A percentile compares a stretch with the other conserved stretches of the same genome.
These are phyloP conservation scores for Ptilorrhoa leucosticta DNA, from an alignment of 2,113 vertebrate species.

Conservation along the genomic window DNA sequence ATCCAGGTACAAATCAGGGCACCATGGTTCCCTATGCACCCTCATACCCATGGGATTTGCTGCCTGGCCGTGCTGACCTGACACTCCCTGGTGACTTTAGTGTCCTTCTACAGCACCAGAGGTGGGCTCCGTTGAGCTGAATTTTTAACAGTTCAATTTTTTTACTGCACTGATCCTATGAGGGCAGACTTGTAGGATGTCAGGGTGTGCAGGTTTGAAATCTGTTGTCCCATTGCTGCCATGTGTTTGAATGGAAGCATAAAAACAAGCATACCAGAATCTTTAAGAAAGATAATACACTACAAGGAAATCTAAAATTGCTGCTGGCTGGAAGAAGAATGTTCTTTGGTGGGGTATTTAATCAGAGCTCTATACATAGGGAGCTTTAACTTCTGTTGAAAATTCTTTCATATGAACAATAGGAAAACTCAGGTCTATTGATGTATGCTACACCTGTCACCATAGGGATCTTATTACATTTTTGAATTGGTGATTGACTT, in stretches of 20 bases:
- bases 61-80: neutral
- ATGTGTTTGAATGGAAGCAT: neutral
- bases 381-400: neutral
- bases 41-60: neutral
- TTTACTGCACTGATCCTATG: neutral
- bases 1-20: neutral
- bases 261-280: neutral
- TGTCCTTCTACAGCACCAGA: neutral
- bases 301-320: neutral
- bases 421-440: neutral
- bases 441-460: neutral
- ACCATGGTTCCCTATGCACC: neutral
- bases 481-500: neutral
- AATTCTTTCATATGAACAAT: neutral
- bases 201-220: neutral
- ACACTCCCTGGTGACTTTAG: neutral
- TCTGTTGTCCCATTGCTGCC: neutral
- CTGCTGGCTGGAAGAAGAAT: neutral
- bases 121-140: neutral
- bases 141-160: neutral
- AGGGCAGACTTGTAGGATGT: neutral
- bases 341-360: neutral
- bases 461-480: neutral
- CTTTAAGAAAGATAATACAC: neutral
- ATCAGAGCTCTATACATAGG: fast-evolving